phyloP scores from a whole-genome alignment of 2,888 invertebrate genomes.

The Criorhina ranunculi region DNA sequence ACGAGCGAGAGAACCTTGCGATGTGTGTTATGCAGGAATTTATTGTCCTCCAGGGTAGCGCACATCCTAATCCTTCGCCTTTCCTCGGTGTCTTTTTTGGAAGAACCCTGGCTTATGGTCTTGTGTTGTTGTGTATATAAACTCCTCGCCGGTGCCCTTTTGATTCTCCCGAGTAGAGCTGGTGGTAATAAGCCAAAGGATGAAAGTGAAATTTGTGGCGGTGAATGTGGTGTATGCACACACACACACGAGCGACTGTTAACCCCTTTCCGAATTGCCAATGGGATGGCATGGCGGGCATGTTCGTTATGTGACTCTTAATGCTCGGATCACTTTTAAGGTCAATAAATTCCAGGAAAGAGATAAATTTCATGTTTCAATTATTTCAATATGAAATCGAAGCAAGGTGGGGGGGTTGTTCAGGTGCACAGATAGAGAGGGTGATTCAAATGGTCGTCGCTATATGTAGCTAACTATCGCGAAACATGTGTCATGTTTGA shows the following conservation, averaged over 20 bases:
- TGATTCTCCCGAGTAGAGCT: slow-evolving; percentile 34
- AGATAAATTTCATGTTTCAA: slow-evolving; percentile 77
- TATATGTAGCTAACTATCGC: slow-evolving; percentile 63
- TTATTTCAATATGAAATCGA: slow-evolving; percentile 75
- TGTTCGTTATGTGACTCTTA: slow-evolving; percentile 75
- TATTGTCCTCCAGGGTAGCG: slow-evolving; percentile 76
- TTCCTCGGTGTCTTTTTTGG: slow-evolving; percentile 16
- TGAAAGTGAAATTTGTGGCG: slow-evolving; percentile 76
- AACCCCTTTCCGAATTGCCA: slow-evolving; percentile 57
- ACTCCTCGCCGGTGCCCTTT: slow-evolving; percentile 8
- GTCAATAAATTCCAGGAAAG: slow-evolving; percentile 73
- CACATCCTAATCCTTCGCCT: slow-evolving; percentile 64
- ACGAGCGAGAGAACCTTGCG: slow-evolving; percentile 48
- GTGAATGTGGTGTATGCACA: slow-evolving; percentile 35
- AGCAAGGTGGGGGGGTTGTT: not conserved
- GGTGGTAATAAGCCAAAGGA: slow-evolving; percentile 72
- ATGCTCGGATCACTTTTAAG: slow-evolving; percentile 76
- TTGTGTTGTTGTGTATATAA: slow-evolving; percentile 18
- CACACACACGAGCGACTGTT: slow-evolving; percentile 26
- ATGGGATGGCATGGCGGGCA: slow-evolving; percentile 43
- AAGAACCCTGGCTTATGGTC: slow-evolving; percentile 36
- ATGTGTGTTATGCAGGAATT: slow-evolving; percentile 66
- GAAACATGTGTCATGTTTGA: slow-evolving; percentile 61
- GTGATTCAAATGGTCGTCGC: slow-evolving; percentile 10
- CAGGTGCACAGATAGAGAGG: slow-evolving; percentile 32